Evolutionary conservation across 2,797 vertebrate genomes (phyloP), one percentile per base, ranked within the genome.

Genomic region (Ambastaia sidthimunki): DNA sequence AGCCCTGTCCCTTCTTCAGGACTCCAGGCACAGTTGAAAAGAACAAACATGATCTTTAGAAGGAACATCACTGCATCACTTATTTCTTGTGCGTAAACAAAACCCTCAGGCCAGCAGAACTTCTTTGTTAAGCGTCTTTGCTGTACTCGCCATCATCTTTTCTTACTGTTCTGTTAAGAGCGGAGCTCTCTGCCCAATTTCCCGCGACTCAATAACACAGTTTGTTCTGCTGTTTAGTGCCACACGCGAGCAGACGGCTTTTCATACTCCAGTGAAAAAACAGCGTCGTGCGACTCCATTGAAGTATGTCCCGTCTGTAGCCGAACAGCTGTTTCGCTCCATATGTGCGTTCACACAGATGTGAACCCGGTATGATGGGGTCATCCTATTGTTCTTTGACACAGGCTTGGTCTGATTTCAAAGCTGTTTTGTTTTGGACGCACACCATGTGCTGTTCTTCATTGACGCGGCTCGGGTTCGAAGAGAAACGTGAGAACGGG

Each of bases 391-490:
- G 59, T 41, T 71, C 31, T 59, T 37, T 59, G 71, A 57, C 75
- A 78, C 23, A 16, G n/a, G 23, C 52, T 79, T 48, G 18, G 41
- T 71, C 28, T 31, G 15, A 79, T 84, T 76, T 75, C 60, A 70
- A 71, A 80, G 19, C 59, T 57, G 68, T 66, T n/a, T 60, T 68
- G 52, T 68, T 74, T 63, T 50, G 19, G 37, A 48, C 47, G 7
- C 54, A 13, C 34, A 60, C 7, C 25, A 7, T 57, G 9, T 5
- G 47, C 50, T 34, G 16, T 7, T 48, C 71, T 41, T 70, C 44
- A 63, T 57, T 65, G 41, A 37, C 88, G 80, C 54, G 81, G 85
- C 81, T 28, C 28, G 85, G 85, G 89, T 87, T 87, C 34, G 54
- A 72, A 72, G 11, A 41, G 25, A 71, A 65, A 55, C 10, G 34